phyloP scores from a whole-genome alignment of 2,113 vertebrate genomes.

The Corythaeola cristata region DNA sequence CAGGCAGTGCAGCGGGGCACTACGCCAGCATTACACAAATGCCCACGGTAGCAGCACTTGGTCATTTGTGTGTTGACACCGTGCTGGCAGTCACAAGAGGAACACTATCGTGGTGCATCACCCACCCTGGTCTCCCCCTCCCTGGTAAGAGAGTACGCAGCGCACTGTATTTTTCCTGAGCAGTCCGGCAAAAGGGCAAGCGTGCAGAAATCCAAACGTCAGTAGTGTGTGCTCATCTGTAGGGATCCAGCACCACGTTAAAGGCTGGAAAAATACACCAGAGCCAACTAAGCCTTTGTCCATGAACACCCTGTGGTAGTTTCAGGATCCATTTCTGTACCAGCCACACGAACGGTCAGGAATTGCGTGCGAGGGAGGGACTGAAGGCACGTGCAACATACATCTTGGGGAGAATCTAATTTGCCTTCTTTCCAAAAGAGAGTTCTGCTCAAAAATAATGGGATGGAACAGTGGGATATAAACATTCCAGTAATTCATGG shows the following conservation, averaged over 20 bases:
- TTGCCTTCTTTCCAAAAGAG: not conserved
- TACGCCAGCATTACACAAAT: fast-evolving
- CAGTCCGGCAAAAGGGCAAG: not conserved
- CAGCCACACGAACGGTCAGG: not conserved
- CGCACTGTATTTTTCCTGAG: not conserved
- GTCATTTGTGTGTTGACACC: not conserved
- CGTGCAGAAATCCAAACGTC: not conserved
- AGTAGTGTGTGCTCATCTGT: not conserved
- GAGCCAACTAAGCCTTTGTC: not conserved
- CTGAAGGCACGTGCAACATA: too few species aligned
- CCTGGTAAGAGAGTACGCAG: not conserved
- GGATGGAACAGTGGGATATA: not conserved
- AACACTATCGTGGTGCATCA: not conserved
- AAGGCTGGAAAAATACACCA: not conserved
- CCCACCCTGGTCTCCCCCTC: not conserved
- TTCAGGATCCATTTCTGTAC: not conserved
- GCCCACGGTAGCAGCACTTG: fast-evolving
- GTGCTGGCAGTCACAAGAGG: not conserved
- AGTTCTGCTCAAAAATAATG: not conserved
- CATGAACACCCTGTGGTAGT: fast-evolving
- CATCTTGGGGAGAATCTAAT: not conserved
- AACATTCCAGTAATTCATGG: not conserved
- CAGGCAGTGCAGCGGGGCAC: not conserved
- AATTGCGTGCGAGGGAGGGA: not conserved
- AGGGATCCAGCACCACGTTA: not conserved